These are phyloP conservation scores for Pyrrhosoma nymphula DNA, from an alignment of 2,888 invertebrate species.

Conservation along the genomic window DNA sequence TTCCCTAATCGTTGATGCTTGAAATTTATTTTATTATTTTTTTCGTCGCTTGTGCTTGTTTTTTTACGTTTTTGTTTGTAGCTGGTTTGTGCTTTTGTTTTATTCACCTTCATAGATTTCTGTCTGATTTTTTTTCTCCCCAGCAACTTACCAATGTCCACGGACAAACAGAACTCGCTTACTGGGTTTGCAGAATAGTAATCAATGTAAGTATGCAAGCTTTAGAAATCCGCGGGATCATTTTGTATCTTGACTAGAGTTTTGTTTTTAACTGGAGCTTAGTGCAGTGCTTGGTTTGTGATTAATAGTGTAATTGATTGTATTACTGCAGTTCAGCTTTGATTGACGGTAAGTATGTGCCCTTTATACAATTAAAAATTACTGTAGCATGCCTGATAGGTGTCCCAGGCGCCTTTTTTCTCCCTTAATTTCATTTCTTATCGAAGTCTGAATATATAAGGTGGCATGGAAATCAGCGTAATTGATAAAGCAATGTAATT, in stretches of 20 bases:
- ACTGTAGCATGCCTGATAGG: background rate
- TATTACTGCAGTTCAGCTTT: background rate
- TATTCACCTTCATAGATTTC: background rate
- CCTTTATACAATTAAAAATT: background rate
- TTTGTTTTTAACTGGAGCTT: background rate
- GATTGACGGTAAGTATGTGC: background rate
- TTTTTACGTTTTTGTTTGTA: background rate
- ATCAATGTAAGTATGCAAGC: conserved; percentile 75
- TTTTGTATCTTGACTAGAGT: background rate
- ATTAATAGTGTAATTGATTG: background rate
- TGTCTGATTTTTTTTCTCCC: conserved; percentile 72
- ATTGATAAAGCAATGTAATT: too few relatives aligned
- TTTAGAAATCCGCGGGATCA: conserved; percentile 26
- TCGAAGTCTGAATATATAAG: too few relatives aligned
- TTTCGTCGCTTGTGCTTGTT: conserved; percentile 29
- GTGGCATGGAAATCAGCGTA: too few relatives aligned
- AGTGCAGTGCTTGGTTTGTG: background rate
- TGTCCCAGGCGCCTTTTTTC: background rate
- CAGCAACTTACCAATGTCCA: conserved; percentile 79
- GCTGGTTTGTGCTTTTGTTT: background rate
- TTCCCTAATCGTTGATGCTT: background rate
- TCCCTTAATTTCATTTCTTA: background rate
- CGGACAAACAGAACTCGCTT: conserved; percentile 79
- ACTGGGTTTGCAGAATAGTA: conserved; percentile 78
- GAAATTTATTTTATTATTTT: background rate